Base-by-base conservation (phyloP, 2,113 vertebrate species). In the Austrofundulus limnaeus region DNA sequence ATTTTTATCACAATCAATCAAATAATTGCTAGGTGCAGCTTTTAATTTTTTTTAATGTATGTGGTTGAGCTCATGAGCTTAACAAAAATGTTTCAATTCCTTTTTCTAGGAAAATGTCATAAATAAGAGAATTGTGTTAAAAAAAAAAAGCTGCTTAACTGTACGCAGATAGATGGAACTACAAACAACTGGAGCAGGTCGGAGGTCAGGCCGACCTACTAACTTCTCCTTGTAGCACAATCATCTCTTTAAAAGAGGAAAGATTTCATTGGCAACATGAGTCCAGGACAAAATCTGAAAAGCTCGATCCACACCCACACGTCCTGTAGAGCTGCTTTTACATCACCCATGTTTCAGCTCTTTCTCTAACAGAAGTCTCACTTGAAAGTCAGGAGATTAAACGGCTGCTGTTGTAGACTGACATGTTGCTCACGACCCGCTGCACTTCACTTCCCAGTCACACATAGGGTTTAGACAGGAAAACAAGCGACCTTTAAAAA, bases 81-180 rank as follows among this genome's bases (percentile, higher is more conserved):
- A 31, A 13, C 20, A 61, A 23, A 17, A 3, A 47, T 15, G 25
- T 47, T 25, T 43, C 24, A 39, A 4, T 53, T 52, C 7, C 53
- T 51, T 50, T 6, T 61, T 25, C 16, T 47, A 20, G 13, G 45
- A 9, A 13, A 48, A 48, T 43, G 23, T 65, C 24, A 12, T 50
- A 52, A 70, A 53, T 25, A 62, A 54, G 19, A 14, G 41, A 66
- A 66, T 13, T 31, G 39, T 43, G 58, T 46, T 15, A 69, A 80
- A 34, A 34, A 8, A 34, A 34, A 34, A 34, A 78, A 83, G 62
- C 69, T 70, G 69, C 72, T 83, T 57, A 69, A 56, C 66, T n/a
- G 28, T 17, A 39, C 15, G 46, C 31, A 67, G 58, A 70, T 63
- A 61, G 63, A 72, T 43, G 50, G 52, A 11, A 25, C 64, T 28